Percentiles rank a stretch among this genome's conserved stretches.
phyloP scores from a whole-genome alignment of 2,113 vertebrate genomes.

The Myocastor coypus region DNA sequence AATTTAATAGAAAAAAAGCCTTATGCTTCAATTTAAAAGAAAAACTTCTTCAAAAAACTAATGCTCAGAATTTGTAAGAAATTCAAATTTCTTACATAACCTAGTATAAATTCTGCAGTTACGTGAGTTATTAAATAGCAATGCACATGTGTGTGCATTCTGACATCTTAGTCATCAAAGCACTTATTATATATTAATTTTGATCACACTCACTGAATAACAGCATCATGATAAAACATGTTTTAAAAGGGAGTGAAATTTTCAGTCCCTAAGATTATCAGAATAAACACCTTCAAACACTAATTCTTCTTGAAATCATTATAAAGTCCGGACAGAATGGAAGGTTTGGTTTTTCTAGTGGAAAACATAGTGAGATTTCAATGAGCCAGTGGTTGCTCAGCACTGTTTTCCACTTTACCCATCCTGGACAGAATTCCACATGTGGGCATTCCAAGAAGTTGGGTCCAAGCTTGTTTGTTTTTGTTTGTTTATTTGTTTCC shows the following conservation, averaged over 20 bases:
- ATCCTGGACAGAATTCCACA: background rate
- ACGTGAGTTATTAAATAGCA: background rate
- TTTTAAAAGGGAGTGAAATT: background rate
- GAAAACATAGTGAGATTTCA: background rate
- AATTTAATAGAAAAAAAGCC: background rate
- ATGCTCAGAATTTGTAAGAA: background rate
- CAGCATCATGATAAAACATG: background rate
- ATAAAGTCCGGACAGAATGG: background rate
- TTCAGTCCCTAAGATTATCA: background rate
- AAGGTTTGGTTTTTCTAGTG: background rate
- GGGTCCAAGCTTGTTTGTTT: background rate
- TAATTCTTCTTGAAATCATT: background rate
- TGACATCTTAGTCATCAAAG: background rate
- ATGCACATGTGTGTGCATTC: background rate
- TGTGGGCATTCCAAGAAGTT: background rate
- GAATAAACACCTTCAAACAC: background rate
- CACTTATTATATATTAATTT: background rate
- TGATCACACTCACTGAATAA: background rate
- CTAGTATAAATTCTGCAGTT: background rate
- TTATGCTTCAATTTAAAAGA: background rate
- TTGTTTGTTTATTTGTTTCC: background rate
- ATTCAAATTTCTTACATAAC: background rate
- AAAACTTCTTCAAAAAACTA: background rate
- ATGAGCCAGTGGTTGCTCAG: background rate
- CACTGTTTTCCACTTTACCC: background rate